Base-by-base conservation (phyloP, 2,113 vertebrate species). In the Dascyllus trimaculatus region DNA sequence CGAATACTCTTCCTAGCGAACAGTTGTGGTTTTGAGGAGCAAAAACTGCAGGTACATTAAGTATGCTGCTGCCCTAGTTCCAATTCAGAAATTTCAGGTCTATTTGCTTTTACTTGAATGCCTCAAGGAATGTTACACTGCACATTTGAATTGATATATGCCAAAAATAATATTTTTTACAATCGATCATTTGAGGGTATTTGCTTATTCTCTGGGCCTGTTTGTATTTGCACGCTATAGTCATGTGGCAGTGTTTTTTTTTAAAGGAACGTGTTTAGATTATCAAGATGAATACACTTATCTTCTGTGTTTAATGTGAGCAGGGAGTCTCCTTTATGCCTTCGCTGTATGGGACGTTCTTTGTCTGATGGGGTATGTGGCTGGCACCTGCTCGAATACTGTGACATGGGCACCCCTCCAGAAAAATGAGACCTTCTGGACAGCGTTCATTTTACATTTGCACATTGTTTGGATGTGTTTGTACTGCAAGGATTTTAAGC, bases 281-380 rank as follows among this genome's bases (percentile, higher is more conserved):
- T 43, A 8, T 49, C 45, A 64, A 76, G 29, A 2, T 19, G 4
- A 17, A 45, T 7, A 3, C 46, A 6, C 22, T 26, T n/a, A 38
- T 58, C 2, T 26, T 49, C 48, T 29, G 43, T 21, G 17, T 18
- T 46, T 32, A 40, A n/a, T 77, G 17, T 59, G 21, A 51, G 72
- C 18, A 6, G 14, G 5, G 15, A 53, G 26, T 61, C 17, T 60
- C 56, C 58, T 66, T 19, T 49, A 14, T 52, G 57, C 11, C 53
- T 54, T 51, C 40, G 71, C 60, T 59, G 5, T 57, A 0, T 1
- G 4, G 21, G 14, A 1, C 9, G 0, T 59, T 77, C 46, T 79
- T 85, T 88, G 66, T 82, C 63, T 80, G 29, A 78, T 64, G 54
- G 17, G 63, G 25, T 43, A 71, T 71, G 68, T 73, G 51, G 15